Percentiles rank a stretch among this genome's conserved stretches.
Conservation (phyloP, 2,797 vertebrate species). For the Paratrypauchen microcephalus region DNA sequence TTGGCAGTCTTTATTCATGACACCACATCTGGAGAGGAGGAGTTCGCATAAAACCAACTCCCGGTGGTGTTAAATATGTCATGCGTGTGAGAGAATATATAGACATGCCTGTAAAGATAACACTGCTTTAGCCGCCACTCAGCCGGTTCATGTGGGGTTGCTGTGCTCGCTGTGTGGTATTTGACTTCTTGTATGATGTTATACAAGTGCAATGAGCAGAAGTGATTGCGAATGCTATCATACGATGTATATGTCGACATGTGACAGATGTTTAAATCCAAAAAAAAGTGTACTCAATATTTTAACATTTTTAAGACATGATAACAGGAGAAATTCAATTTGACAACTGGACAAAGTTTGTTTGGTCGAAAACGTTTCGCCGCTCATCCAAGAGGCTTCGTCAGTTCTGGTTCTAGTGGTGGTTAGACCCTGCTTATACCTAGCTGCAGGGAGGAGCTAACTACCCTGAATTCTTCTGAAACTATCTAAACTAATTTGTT, state of each 20-base stretch:
- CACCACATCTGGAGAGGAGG: constrained; percentile 19
- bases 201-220: not conserved
- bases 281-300: not conserved
- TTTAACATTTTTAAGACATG: not conserved
- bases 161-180: too few species aligned
- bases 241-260: not conserved
- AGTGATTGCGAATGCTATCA: not conserved
- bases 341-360: too few species aligned
- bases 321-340: too few species aligned
- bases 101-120: not conserved
- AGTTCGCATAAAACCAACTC: constrained; percentile 3
- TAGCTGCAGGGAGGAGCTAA: too few species aligned
- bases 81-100: constrained; percentile 11
- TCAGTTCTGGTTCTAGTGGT: too few species aligned
- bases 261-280: not conserved
- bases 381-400: too few species aligned
- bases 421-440: too few species aligned
- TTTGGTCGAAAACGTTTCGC: too few species aligned
- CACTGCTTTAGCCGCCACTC: not conserved
- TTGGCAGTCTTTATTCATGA: constrained; percentile 24
- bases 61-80: constrained; percentile 20
- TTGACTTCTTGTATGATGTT: not conserved
- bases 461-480: too few species aligned
- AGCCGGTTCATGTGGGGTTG: not conserved
- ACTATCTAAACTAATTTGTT: too few species aligned